Conservation (phyloP, 2,113 vertebrate genomes). For the Oreocharis arfaki region DNA sequence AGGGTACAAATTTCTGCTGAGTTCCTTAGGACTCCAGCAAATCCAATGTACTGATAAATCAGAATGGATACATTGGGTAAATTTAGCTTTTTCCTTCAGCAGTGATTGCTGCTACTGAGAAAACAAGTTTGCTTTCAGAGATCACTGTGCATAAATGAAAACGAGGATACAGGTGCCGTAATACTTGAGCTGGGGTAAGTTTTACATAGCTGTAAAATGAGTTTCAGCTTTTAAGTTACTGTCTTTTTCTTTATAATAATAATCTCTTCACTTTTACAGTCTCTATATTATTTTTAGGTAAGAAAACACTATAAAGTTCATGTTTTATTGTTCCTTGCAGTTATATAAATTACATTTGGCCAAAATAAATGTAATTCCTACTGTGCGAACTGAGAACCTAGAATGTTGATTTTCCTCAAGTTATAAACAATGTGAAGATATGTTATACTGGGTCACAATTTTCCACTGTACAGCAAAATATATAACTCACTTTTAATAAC, state of each 20-base stretch:
- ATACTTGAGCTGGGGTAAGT: slow-evolving; percentile 55
- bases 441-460: slow-evolving; percentile 81
- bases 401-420: slow-evolving; percentile 84
- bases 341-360: slow-evolving; percentile 86
- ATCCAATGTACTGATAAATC: not conserved
- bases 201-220: slow-evolving; percentile 71
- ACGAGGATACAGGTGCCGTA: slow-evolving; percentile 67
- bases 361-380: slow-evolving; percentile 84
- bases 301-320: slow-evolving; percentile 83
- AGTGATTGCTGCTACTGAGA: not conserved
- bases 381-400: slow-evolving; percentile 80
- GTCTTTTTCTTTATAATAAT: slow-evolving; percentile 80
- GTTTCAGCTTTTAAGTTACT: slow-evolving; percentile 76
- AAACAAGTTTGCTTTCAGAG: not conserved
- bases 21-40: not conserved
- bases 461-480: slow-evolving; percentile 81
- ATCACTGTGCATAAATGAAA: slow-evolving; percentile 7
- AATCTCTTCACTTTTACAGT: slow-evolving; percentile 81
- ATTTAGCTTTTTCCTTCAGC: not conserved
- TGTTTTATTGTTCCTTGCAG: slow-evolving; percentile 84
- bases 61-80: not conserved
- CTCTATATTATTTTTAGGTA: slow-evolving; percentile 84
- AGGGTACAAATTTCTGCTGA: not conserved
- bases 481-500: slow-evolving; percentile 82
- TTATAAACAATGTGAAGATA: slow-evolving; percentile 83